phyloP scores from a whole-genome alignment of 1,140 invertebrate species.

The Drosophila obscura region DNA sequence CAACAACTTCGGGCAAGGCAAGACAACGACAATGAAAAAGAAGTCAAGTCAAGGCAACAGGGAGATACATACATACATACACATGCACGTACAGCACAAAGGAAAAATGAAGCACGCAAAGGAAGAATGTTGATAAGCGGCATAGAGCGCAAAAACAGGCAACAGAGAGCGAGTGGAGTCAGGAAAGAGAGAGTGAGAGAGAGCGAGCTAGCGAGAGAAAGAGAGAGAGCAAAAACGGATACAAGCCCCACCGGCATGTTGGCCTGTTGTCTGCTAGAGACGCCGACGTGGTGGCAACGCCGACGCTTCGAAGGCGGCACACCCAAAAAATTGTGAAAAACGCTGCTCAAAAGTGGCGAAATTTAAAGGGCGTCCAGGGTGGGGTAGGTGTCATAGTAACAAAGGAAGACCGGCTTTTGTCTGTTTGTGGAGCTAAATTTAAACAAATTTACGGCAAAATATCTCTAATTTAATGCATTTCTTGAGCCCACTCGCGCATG shows the following conservation, averaged over 20 bases:
- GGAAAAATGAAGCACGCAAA: conserved; percentile 58
- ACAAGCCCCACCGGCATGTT: conserved; percentile 71
- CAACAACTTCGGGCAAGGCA: conserved; percentile 22
- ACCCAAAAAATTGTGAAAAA: conserved; percentile 76
- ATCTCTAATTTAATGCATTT: conserved; percentile 21
- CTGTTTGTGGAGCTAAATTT: not conserved
- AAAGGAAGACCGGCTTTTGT: not conserved
- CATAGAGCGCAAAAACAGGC: conserved; percentile 42
- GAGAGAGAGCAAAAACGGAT: conserved; percentile 63
- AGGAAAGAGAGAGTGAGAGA: conserved; percentile 18
- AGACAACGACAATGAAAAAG: conserved; percentile 74
- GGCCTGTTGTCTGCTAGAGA: conserved; percentile 44
- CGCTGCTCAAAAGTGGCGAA: conserved; percentile 44
- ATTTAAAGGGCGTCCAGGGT: conserved; percentile 26
- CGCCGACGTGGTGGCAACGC: conserved; percentile 74
- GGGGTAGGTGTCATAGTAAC: not conserved
- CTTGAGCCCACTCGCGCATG: conserved; percentile 36
- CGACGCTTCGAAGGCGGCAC: conserved; percentile 76
- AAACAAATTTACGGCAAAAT: not conserved
- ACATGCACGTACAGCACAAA: conserved; percentile 29
- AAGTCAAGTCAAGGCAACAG: conserved; percentile 72
- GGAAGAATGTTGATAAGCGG: conserved; percentile 56
- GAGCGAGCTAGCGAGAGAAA: conserved; percentile 35
- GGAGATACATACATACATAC: conserved; percentile 4
- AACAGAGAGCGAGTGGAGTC: conserved; percentile 19